phyloP scores from a whole-genome alignment of 2,888 invertebrate species.

The Suillia variegata region DNA sequence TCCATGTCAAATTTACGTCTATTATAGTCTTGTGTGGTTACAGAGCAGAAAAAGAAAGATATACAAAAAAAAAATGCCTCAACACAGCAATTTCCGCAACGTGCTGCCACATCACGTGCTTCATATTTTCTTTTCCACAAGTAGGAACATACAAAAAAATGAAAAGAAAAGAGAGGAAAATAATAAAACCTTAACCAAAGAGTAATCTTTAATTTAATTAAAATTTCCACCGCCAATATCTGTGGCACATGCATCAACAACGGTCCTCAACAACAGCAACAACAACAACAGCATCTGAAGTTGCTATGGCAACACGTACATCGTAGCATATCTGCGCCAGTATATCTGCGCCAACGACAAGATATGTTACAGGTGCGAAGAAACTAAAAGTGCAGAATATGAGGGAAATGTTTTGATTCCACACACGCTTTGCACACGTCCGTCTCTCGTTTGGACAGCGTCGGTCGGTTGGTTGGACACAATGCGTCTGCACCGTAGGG shows the following conservation, averaged over 20 bases:
- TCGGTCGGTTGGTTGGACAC: background rate
- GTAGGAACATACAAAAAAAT: no score
- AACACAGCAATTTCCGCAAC: no score
- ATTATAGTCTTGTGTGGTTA: no score
- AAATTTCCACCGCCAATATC: background rate
- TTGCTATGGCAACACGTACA: background rate
- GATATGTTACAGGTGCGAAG: slow-evolving; percentile 12
- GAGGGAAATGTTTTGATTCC: slow-evolving; percentile 24
- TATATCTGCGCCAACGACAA: no score
- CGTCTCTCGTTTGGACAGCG: slow-evolving; percentile 3
- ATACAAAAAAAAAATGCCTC: no score
- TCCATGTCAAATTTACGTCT: no score
- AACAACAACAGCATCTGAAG: background rate
- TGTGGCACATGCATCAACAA: background rate
- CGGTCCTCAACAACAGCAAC: background rate
- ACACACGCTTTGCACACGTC: slow-evolving; percentile 20
- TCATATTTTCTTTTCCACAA: no score
- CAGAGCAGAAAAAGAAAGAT: no score
- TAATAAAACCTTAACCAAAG: no score
- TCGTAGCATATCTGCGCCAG: background rate
- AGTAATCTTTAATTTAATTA: background rate
- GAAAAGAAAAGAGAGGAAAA: no score
- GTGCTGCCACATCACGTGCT: no score
- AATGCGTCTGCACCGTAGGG: background rate
- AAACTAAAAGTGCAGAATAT: slow-evolving; percentile 11